Evolutionary conservation across 2,888 invertebrate genomes (phyloP), one percentile per base, ranked within the genome.

Genomic region (Dusona sp.): DNA sequence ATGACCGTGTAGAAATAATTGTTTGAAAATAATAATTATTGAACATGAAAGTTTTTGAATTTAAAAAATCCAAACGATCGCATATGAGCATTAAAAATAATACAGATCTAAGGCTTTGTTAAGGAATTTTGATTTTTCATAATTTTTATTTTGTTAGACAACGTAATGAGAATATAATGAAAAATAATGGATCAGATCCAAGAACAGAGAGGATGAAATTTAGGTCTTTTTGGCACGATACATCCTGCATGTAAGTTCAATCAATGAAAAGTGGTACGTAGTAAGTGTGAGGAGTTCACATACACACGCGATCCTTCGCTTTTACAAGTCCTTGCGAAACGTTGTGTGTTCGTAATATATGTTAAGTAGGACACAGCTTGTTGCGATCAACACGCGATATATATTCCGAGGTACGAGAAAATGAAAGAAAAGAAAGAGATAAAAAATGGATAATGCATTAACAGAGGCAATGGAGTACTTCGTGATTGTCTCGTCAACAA

Each of bases 381-480:
- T 75, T 61, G 22, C 74, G 72, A 78, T 72, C 33, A 36, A 29
- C 84, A 75, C 74, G 79, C 84, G 79, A 79, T 84, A 75, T 72
- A 74, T 19, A 77, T 48, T 38, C n/a, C 38, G 9, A 42, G 57
- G 25, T 3, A 36, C 36, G 29, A 57, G 36, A 65, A 9, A 61
- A 75, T 57, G 16, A 48, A 48, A 1, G 22, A 65, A 33, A 65
- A 9, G 11, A 67, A 22, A 36, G 57, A 72, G 0, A 61, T 38
- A 48, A 79, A 74, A 65, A 45, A n/a, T 8, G 16, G 25, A 68
- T 70, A 48, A 36, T 64, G 57, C 67, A 78, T 16, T n/a, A 42
- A 29, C 70, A 48, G 64, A 75, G 29, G 4, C 29, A 13, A 36
- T 29, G 25, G 54, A 74, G 61, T 68, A 54, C 57, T 79, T 64